phyloP scores from a whole-genome alignment of 2,888 invertebrate genomes.

The Drosophila pseudotakahashii region DNA sequence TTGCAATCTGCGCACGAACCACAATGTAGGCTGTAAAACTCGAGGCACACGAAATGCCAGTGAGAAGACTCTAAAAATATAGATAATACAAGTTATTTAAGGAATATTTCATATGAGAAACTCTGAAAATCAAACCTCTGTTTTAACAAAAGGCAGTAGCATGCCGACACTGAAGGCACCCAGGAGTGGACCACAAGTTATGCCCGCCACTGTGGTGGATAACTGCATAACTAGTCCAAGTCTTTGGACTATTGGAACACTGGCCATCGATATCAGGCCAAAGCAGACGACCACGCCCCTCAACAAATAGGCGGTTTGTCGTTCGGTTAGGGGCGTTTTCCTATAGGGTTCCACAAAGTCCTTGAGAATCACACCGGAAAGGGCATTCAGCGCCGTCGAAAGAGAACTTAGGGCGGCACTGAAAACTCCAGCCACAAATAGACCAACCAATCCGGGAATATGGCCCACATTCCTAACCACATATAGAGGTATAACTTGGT shows the following conservation, averaged over 20 bases:
- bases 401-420: conserved; percentile 94
- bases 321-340: conserved; percentile 85
- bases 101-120: no score
- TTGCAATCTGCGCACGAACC: conserved; percentile 88
- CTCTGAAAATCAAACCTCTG: conserved; percentile 83
- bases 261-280: conserved; percentile 87
- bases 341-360: conserved; percentile 90
- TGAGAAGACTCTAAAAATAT: conserved; percentile 87
- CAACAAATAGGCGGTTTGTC: conserved; percentile 86
- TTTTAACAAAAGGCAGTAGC: conserved; percentile 87
- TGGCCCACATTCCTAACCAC: conserved; percentile 92
- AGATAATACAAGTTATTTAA: neutral
- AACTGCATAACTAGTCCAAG: conserved; percentile 89
- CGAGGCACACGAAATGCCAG: conserved; percentile 87
- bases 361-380: conserved; percentile 91
- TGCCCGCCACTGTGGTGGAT: conserved; percentile 87
- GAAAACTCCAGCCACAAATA: conserved; percentile 95
- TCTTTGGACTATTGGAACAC: conserved; percentile 89
- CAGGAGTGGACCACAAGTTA: conserved; percentile 88
- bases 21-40: conserved; percentile 88
- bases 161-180: conserved; percentile 90
- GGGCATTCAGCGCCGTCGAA: conserved; percentile 91
- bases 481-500: conserved; percentile 91
- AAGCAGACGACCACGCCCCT: conserved; percentile 88
- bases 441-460: conserved; percentile 91